These are phyloP conservation scores for Daubentonia madagascariensis DNA, from an alignment of 2,113 vertebrate species.

Conservation along the genomic window DNA sequence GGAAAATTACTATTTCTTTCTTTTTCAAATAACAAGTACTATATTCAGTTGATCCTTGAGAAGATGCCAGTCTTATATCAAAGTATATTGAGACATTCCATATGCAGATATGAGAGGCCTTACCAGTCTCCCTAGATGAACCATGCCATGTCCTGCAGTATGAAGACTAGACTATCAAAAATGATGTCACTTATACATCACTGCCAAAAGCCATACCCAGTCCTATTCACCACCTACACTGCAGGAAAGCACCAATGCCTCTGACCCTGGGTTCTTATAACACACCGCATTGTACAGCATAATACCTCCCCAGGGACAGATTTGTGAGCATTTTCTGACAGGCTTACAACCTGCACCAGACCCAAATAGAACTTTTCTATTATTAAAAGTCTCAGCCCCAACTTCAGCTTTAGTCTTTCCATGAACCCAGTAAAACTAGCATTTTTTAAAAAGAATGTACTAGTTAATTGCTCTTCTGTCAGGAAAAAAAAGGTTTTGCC, in stretches of 20 bases:
- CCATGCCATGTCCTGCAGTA: background rate
- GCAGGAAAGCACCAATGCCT: background rate
- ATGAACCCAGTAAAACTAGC: background rate
- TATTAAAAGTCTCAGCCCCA: background rate
- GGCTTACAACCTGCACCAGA: background rate
- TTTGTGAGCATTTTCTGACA: background rate
- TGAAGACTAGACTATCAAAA: background rate
- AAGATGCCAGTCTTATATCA: background rate
- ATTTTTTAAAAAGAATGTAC: background rate
- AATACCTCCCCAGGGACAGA: background rate
- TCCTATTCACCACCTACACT: background rate
- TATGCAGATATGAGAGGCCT: background rate
- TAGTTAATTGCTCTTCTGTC: background rate
- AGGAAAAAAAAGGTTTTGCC: background rate
- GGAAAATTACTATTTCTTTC: background rate
- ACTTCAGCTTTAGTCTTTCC: background rate
- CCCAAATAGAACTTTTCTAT: background rate
- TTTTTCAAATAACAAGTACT: background rate
- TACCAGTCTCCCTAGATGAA: background rate
- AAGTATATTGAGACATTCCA: background rate
- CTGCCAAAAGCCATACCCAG: background rate
- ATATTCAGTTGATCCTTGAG: background rate
- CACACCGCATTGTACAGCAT: background rate
- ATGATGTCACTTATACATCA: background rate
- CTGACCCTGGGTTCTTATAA: background rate